Conservation (phyloP, 2,888 invertebrate genomes). For the Lissonota sp. region DNA sequence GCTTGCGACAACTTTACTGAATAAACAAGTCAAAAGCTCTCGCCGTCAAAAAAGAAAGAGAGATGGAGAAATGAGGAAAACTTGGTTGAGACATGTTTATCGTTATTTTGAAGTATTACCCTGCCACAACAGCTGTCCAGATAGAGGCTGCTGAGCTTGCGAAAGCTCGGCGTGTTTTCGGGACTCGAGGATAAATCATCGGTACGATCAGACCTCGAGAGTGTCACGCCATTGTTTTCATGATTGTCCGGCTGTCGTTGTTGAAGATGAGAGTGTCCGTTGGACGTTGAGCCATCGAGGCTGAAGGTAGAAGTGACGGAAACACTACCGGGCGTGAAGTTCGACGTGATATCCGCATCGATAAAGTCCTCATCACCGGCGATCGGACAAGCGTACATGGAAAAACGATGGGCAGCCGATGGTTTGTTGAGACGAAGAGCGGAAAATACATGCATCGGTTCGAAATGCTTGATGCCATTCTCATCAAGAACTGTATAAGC, state of each 20-base stretch:
- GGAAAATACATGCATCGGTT: constrained; percentile 90
- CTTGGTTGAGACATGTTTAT: constrained; percentile 22
- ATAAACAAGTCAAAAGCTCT: background rate
- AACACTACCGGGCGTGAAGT: constrained; percentile 73
- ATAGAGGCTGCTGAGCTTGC: constrained; percentile 83
- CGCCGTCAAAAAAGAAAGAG: background rate
- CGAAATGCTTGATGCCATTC: constrained; percentile 90
- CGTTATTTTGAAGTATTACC: constrained; percentile 70
- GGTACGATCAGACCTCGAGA: constrained; percentile 75
- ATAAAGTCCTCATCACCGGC: constrained; percentile 84
- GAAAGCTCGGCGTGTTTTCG: constrained; percentile 86
- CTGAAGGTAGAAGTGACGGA: constrained; percentile 82
- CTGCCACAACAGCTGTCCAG: constrained; percentile 72
- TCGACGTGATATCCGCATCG: constrained; percentile 75
- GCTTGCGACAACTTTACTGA: constrained; percentile 2
- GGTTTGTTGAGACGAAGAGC: constrained; percentile 89
- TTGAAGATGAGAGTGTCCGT: constrained; percentile 30
- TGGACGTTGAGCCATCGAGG: constrained; percentile 75
- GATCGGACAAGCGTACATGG: constrained; percentile 88
- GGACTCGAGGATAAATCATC: constrained; percentile 80
- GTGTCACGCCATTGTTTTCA: constrained; percentile 73
- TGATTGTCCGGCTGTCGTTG: constrained; percentile 56
- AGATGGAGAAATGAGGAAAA: background rate
- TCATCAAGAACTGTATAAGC: constrained; percentile 92
- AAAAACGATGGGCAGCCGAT: constrained; percentile 86